Conservation (phyloP, 2,113 vertebrate genomes). For the Cyanoramphus novaezelandiae region DNA sequence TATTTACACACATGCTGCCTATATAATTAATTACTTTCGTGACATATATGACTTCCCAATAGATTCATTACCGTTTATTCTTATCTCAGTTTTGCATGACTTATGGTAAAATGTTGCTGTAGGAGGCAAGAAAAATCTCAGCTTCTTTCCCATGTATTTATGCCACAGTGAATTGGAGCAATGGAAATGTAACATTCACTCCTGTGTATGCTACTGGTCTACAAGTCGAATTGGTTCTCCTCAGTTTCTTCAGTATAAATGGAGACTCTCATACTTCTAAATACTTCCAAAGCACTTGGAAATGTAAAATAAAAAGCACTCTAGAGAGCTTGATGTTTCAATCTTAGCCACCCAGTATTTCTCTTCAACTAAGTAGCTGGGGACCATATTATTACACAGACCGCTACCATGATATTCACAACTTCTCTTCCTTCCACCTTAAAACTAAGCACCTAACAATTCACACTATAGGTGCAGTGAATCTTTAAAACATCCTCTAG, state of each 20-base stretch:
- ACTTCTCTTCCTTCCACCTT: neutral
- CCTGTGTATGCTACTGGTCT: neutral
- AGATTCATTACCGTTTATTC: no score
- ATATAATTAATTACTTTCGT: no score
- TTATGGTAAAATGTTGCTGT: neutral
- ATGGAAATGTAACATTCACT: neutral
- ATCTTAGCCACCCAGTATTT: accelerated
- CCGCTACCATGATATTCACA: neutral
- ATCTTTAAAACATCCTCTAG: neutral
- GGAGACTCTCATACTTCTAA: neutral
- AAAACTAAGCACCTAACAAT: neutral
- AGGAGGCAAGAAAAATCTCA: neutral
- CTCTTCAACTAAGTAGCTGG: neutral
- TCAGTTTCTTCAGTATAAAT: neutral
- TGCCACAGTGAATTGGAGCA: neutral
- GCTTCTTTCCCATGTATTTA: neutral
- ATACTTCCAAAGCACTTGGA: neutral
- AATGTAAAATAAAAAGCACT: neutral
- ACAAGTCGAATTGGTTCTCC: neutral
- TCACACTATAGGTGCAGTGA: neutral
- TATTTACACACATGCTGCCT: no score
- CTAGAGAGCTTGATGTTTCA: neutral
- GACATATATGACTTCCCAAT: no score
- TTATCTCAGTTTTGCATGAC: neutral
- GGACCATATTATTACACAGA: accelerated